These are phyloP conservation scores for cattle (Bos taurus) DNA, from an alignment of 2,113 vertebrate species.

Conservation along the genomic window ARS-UCD2.0 NC_037356.1:4809501-4810000, in stretches of 20 bases:
- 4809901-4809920: not conserved
- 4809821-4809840: not conserved
- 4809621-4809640: not conserved
- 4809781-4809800: not conserved
- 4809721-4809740: not conserved
- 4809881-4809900: not conserved
- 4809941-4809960: slow-evolving; percentile 23
- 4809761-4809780: not conserved
- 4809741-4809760: not conserved
- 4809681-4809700: slow-evolving; percentile 12
- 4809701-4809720: not conserved
- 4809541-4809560: not conserved
- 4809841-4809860: not conserved
- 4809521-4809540: not conserved
- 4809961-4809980: slow-evolving; percentile 37
- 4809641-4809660: not conserved
- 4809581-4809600: not conserved
- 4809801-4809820: not conserved
- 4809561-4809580: not conserved
- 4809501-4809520: not conserved
- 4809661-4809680: not conserved
- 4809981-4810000: slow-evolving; percentile 22
- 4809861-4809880: not conserved
- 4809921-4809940: slow-evolving; percentile 11
- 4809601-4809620: not conserved